These are phyloP conservation scores for Raillietiella orientalis DNA, from an alignment of 2,888 invertebrate genomes.

Conservation along the genomic window DNA sequence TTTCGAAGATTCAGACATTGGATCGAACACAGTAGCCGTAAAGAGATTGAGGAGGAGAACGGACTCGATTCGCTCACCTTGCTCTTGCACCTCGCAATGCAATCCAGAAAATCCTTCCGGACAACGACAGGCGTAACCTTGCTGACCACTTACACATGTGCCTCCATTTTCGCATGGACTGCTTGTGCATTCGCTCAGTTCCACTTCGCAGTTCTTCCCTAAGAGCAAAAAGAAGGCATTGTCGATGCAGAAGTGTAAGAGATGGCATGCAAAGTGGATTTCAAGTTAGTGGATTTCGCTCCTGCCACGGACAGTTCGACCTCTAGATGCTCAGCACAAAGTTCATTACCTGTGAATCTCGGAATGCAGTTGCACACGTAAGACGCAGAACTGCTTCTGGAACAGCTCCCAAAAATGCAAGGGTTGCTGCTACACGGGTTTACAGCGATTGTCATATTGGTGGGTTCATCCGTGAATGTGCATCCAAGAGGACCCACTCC, in stretches of 20 bases:
- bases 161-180: conserved; percentile 56
- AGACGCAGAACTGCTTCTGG: conserved; percentile 13
- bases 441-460: conserved; percentile 11
- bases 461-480: conserved; percentile 6
- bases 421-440: conserved; percentile 14
- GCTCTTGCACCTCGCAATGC: conserved; percentile 22
- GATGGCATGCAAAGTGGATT: too few relatives aligned
- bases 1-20: too few relatives aligned
- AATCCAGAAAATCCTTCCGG: conserved; percentile 26
- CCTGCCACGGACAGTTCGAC: too few relatives aligned
- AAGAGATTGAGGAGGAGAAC: too few relatives aligned
- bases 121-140: conserved; percentile 24
- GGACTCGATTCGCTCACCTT: too few relatives aligned
- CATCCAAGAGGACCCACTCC: conserved; percentile 54
- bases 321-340: too few relatives aligned
- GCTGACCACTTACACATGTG: conserved; percentile 19
- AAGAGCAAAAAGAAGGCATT: too few relatives aligned
- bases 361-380: conserved; percentile 23
- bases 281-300: too few relatives aligned
- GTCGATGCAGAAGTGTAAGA: too few relatives aligned
- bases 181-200: conserved; percentile 24
- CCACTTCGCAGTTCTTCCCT: conserved; percentile 25
- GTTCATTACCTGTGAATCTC: conserved; percentile 22
- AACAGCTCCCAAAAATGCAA: conserved; percentile 22
- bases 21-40: too few relatives aligned